A percentile compares a stretch with the other conserved stretches of the same genome.
phyloP scores from a whole-genome alignment of 2,797 vertebrate genomes.

The Megalops cyprinoides region DNA sequence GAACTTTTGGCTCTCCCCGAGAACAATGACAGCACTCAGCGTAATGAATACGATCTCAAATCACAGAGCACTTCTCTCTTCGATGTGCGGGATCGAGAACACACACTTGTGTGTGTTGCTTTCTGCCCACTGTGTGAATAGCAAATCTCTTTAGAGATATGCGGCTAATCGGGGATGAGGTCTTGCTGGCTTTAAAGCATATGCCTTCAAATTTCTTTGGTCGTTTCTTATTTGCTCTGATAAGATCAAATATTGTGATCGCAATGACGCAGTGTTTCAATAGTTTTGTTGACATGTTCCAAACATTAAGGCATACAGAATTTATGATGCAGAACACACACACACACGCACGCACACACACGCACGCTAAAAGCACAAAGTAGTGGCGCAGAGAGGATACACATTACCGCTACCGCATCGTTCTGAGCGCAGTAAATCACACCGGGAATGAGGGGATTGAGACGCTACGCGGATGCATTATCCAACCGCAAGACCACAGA shows the following conservation, averaged over 20 bases:
- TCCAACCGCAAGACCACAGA: neutral
- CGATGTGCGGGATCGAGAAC: no score
- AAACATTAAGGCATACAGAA: no score
- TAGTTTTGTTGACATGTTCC: no score
- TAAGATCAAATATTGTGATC: no score
- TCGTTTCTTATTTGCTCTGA: neutral
- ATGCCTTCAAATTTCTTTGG: neutral
- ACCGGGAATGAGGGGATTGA: neutral
- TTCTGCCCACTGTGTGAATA: neutral
- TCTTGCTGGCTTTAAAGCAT: no score
- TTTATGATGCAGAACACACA: neutral
- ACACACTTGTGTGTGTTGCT: neutral
- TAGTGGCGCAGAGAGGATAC: neutral
- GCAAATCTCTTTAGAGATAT: neutral
- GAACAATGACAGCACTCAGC: neutral
- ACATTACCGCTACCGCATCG: neutral
- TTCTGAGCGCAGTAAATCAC: neutral
- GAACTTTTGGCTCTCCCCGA: neutral
- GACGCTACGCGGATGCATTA: neutral
- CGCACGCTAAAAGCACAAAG: neutral
- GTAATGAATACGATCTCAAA: neutral
- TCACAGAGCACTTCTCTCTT: neutral
- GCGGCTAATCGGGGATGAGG: neutral
- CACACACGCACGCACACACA: neutral
- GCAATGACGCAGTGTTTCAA: no score